Percentiles rank a stretch among this genome's conserved stretches.
These are phyloP conservation scores for Drosophila quinaria DNA, from an alignment of 2,888 invertebrate genomes.

Conservation along the genomic window DNA sequence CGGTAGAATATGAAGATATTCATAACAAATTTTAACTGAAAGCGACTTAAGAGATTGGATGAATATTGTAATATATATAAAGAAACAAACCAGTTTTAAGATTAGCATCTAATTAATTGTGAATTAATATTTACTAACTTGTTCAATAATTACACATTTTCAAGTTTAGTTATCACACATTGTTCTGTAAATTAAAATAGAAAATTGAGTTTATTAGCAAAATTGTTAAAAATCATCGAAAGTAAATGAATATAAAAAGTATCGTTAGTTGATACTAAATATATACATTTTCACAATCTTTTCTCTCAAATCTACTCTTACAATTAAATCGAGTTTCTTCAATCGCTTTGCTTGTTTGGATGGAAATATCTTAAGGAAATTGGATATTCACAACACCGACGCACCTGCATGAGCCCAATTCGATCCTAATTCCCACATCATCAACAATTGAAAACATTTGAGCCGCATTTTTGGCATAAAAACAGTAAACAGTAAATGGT, in stretches of 20 bases:
- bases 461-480: conserved; percentile 65
- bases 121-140: too few species aligned
- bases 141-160: too few species aligned
- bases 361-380: conserved; percentile 30
- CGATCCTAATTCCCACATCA: conserved; percentile 76
- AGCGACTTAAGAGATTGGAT: too few species aligned
- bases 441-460: conserved; percentile 77
- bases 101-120: too few species aligned
- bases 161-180: too few species aligned
- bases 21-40: too few species aligned
- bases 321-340: conserved; percentile 21
- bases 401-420: conserved; percentile 33
- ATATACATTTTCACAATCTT: too few species aligned
- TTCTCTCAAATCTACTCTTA: background rate
- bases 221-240: background rate
- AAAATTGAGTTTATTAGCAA: conserved; percentile 13
- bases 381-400: conserved; percentile 7
- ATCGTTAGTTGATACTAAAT: too few species aligned
- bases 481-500: conserved; percentile 48
- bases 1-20: too few species aligned
- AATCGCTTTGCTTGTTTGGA: background rate
- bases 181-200: conserved; percentile 3
- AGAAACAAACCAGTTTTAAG: too few species aligned
- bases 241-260: background rate
- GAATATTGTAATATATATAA: too few species aligned